Evolutionary conservation across 1,140 invertebrate species (phyloP).

Genomic region (Drosophila lini): DNA sequence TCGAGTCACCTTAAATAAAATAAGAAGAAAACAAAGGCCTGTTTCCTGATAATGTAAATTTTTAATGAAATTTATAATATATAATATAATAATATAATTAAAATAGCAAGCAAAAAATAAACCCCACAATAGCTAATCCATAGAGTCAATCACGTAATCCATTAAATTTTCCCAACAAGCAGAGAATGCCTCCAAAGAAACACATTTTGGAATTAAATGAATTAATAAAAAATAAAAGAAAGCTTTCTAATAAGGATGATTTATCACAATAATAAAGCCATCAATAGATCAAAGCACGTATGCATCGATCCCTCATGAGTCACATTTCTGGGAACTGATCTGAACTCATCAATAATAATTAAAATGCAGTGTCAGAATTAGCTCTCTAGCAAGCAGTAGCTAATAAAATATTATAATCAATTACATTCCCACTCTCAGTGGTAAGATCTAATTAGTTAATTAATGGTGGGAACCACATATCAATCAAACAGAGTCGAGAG

Average conservation of each 20-base stretch:
- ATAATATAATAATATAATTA: not conserved
- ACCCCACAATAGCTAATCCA: constrained; percentile 2
- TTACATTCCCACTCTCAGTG: constrained; percentile 9
- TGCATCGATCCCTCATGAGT: not conserved
- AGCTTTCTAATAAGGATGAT: not conserved
- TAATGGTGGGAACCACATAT: constrained; percentile 18
- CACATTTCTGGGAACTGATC: not conserved
- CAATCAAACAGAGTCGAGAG: constrained; percentile 7
- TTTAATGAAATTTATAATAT: not conserved
- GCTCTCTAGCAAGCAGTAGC: not conserved
- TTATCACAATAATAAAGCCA: constrained; percentile 10
- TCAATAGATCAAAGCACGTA: constrained; percentile 26
- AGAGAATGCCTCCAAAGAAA: not conserved
- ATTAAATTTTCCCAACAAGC: constrained; percentile 2
- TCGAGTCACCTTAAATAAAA: not conserved
- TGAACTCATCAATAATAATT: constrained; percentile 11
- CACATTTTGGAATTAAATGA: not conserved
- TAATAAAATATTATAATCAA: constrained; percentile 15
- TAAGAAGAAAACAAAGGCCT: constrained; percentile 3
- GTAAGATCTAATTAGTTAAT: constrained; percentile 16
- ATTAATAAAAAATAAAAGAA: not conserved
- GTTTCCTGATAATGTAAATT: not conserved
- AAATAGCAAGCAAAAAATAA: not conserved
- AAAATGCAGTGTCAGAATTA: constrained; percentile 11
- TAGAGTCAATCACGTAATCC: not conserved